phyloP scores from a whole-genome alignment of 2,113 vertebrate genomes.

The Ailurus styani region DNA sequence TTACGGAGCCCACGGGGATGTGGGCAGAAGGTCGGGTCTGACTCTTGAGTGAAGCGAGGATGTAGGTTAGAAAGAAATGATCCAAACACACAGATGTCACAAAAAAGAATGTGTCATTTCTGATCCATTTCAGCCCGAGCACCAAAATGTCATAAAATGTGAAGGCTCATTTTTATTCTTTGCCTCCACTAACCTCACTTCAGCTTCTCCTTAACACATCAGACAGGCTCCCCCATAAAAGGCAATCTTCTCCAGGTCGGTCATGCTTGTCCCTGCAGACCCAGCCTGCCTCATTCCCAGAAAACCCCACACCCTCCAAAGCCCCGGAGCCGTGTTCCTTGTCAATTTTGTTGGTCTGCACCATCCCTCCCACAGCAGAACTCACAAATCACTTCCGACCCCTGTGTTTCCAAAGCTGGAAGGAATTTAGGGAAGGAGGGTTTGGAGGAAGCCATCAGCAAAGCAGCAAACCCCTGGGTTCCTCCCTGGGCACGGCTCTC shows the following conservation, averaged over 20 bases:
- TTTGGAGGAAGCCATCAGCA: not conserved
- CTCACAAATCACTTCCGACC: not conserved
- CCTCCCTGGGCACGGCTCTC: accelerated
- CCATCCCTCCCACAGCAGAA: not conserved
- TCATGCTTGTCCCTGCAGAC: too few relatives aligned
- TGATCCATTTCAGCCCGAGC: not conserved
- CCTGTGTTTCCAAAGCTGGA: not conserved
- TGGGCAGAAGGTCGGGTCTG: not conserved
- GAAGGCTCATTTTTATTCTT: not conserved
- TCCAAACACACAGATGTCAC: not conserved
- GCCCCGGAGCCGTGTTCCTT: accelerated
- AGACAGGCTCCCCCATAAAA: not conserved
- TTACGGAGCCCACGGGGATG: not conserved
- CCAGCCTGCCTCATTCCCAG: not conserved
- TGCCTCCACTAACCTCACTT: not conserved
- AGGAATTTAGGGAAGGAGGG: not conserved
- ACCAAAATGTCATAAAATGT: not conserved
- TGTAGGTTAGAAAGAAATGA: not conserved
- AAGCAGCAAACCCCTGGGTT: not conserved
- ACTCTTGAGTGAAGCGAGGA: not conserved
- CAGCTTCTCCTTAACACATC: not conserved
- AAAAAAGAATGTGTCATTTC: not conserved
- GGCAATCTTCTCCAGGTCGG: not conserved
- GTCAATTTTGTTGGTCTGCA: too few relatives aligned
- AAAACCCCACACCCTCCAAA: accelerated